Evolutionary conservation across 2,888 invertebrate species (phyloP), one percentile per base, ranked within the genome.

Genomic region (Cerastoderma edule): DNA sequence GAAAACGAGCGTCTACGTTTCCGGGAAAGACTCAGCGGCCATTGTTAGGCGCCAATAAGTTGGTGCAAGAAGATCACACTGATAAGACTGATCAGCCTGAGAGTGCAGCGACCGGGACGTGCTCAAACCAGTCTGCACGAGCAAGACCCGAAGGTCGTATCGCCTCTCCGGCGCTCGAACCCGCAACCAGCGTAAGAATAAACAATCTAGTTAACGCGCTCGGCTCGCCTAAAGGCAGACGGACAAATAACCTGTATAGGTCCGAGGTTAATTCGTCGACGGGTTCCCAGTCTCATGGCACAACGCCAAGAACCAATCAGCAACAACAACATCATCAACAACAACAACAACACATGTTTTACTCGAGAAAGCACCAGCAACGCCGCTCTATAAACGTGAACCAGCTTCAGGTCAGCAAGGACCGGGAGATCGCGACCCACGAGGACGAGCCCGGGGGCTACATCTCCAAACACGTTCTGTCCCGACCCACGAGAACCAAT

Each of bases 1-100:
- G 80, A 44, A 66, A 65, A 60, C 73, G 80, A 13, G 80, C 80
- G n/a, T 75, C 74, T 27, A 75, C 80, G 6, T 80, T 77, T 53
- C 80, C 80, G 2, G 77, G 74, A 24, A 80, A 80, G 46, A 54
- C 66, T n/a, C 74, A 72, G 35, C 50, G 72, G 33, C 74, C 75
- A 30, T 69, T 35, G n/a, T 10, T 72, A 27, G 6, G 46, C 13
- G 50, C 72, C 6, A 46, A 75, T 19, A 74, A 74, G 46, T 19
- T 72, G 4, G 30, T 70, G 22, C 60, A 48, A 16, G 50, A 67
- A 57, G 65, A 74, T 24, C 24, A 39, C 57, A 60, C 27, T 4
- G 68, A 56, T 28, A 44, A n/a, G n/a, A 22, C 19, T 4, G 68
- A 56, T 28, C 27, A n/a, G n/a, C 19, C 19, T 22, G 46, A 44